phyloP scores from a whole-genome alignment of 2,888 invertebrate species.

The Athalia circularis region DNA sequence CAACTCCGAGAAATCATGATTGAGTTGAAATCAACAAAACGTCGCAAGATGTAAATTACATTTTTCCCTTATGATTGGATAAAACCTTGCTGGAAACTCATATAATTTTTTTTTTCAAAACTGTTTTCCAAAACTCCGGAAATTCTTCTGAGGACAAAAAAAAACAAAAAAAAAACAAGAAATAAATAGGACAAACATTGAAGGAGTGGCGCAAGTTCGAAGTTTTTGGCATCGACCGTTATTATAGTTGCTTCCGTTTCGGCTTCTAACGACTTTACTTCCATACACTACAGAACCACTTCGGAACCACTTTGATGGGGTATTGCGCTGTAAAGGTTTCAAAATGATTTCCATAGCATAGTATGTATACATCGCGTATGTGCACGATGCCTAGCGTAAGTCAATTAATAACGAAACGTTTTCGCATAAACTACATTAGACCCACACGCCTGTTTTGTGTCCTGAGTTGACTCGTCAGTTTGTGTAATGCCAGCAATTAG shows the following conservation, averaged over 20 bases:
- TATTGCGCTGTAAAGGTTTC: background rate
- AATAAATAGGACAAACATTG: too few species aligned
- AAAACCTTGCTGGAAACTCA: too few species aligned
- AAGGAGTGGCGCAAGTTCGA: too few species aligned
- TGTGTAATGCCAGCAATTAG: background rate
- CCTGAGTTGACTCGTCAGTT: background rate
- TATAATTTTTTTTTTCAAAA: too few species aligned
- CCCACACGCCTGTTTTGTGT: conserved; percentile 10
- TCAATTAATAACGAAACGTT: conserved; percentile 18
- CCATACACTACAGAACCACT: background rate
- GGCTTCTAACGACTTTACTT: background rate
- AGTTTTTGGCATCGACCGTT: background rate
- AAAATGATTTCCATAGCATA: background rate
- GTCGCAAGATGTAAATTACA: too few species aligned
- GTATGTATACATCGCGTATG: background rate
- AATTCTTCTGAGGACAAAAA: too few species aligned
- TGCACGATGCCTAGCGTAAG: conserved; percentile 8
- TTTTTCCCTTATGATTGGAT: too few species aligned
- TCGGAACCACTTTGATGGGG: background rate
- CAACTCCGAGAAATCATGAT: too few species aligned
- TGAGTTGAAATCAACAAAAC: too few species aligned
- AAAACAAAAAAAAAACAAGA: too few species aligned
- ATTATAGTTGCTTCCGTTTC: background rate
- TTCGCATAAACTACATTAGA: background rate
- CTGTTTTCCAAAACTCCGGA: too few species aligned